Conservation (phyloP, 2,113 vertebrate genomes). For the Thunnus thynnus region DNA sequence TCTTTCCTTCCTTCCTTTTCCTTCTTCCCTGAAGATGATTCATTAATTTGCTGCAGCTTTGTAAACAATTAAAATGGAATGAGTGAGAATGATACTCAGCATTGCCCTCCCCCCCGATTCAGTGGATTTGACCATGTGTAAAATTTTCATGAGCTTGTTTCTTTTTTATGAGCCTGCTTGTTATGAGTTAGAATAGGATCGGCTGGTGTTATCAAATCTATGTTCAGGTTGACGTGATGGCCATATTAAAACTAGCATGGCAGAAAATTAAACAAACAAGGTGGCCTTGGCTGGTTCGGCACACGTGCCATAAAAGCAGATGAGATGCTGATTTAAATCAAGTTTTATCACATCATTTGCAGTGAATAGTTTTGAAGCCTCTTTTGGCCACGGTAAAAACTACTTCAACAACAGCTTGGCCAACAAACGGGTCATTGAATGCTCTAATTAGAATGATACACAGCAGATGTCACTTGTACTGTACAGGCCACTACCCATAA, state of each 20-base stretch:
- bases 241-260: conserved; percentile 65
- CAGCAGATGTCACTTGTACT: conserved; percentile 64
- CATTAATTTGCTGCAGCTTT: conserved; percentile 59
- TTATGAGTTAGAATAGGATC: conserved; percentile 54
- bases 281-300: conserved; percentile 40
- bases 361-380: conserved; percentile 21
- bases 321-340: conserved; percentile 56
- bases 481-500: conserved; percentile 28
- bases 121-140: conserved; percentile 58
- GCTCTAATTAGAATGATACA: conserved; percentile 64
- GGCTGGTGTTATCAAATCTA: conserved; percentile 39
- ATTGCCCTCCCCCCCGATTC: conserved; percentile 38
- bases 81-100: conserved; percentile 31
- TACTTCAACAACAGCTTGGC: conserved; percentile 49
- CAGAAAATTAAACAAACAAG: conserved; percentile 74
- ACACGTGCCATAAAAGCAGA: conserved; percentile 42
- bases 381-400: conserved; percentile 27
- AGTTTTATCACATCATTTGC: conserved; percentile 29
- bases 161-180: conserved; percentile 49
- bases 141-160: conserved; percentile 68
- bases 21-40: conserved; percentile 40
- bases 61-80: conserved; percentile 61
- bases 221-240: conserved; percentile 48
- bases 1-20: conserved; percentile 3
- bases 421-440: conserved; percentile 55